These are phyloP conservation scores for Acanthacorydalis orientalis DNA, from an alignment of 2,888 invertebrate species.

Conservation along the genomic window DNA sequence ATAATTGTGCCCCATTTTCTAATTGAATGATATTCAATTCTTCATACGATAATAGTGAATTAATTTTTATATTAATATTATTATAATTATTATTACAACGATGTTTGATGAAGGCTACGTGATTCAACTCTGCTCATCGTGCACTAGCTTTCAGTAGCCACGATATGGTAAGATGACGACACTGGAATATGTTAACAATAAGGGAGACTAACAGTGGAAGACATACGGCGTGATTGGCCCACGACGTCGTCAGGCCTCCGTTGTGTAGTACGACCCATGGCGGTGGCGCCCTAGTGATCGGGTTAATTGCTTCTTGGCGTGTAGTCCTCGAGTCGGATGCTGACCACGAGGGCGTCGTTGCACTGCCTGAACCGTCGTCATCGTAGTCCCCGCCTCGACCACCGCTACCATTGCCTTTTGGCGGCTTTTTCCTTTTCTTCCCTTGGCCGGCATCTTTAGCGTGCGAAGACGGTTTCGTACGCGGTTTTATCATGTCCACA, in stretches of 20 bases:
- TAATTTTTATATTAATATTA: too few species aligned
- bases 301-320: neutral
- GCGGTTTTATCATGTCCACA: slow-evolving; percentile 20
- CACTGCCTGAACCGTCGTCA: slow-evolving; percentile 16
- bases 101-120: too few species aligned
- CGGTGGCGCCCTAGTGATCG: neutral
- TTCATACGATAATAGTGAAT: too few species aligned
- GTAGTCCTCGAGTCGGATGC: slow-evolving; percentile 7
- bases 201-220: slow-evolving; percentile 3
- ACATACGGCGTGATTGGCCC: neutral
- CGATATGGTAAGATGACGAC: neutral
- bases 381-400: slow-evolving; percentile 17
- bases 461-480: slow-evolving; percentile 18
- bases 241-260: neutral
- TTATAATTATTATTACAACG: too few species aligned
- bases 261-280: neutral
- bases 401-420: slow-evolving; percentile 10
- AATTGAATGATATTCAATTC: too few species aligned
- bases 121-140: too few species aligned
- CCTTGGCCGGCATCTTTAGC: slow-evolving; percentile 14
- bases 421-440: slow-evolving; percentile 21
- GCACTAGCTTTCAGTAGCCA: too few species aligned
- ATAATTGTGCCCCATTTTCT: too few species aligned
- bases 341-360: slow-evolving; percentile 6
- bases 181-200: neutral